A percentile compares a stretch with the other conserved stretches of the same genome.
Evolutionary conservation across 1,140 invertebrate species (phyloP).

Genomic region (Metopolophium dirhodum): DNA sequence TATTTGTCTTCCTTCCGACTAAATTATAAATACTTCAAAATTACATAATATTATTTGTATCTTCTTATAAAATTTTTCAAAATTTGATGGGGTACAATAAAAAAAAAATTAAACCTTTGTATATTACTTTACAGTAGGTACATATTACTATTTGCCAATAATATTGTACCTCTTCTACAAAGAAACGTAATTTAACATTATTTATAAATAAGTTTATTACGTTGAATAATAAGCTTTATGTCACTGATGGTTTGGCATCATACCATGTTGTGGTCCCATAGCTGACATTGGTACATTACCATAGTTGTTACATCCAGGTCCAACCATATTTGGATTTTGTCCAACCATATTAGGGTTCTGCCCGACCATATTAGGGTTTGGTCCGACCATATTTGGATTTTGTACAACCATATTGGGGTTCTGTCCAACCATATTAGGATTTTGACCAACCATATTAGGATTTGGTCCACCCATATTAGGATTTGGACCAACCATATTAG

Average conservation of each 20-base stretch:
- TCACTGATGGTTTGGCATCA: slow-evolving; percentile 52
- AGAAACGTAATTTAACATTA: neutral
- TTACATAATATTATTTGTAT: neutral
- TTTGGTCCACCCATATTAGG: slow-evolving; percentile 32
- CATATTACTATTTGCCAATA: neutral
- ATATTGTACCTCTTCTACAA: neutral
- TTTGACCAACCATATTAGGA: slow-evolving; percentile 43
- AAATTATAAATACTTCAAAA: neutral
- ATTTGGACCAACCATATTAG: slow-evolving; percentile 45
- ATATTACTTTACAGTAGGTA: neutral
- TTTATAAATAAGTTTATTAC: neutral
- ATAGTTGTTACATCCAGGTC: slow-evolving; percentile 50
- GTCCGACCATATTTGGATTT: slow-evolving; percentile 42
- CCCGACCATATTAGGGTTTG: slow-evolving; percentile 35
- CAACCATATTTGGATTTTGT: slow-evolving; percentile 45
- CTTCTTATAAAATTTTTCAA: neutral
- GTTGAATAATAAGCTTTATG: slow-evolving; percentile 43
- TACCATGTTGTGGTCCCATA: slow-evolving; percentile 53
- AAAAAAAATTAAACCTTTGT: neutral
- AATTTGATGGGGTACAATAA: neutral
- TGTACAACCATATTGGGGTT: slow-evolving; percentile 37
- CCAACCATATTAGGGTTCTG: slow-evolving; percentile 42
- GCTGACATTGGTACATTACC: slow-evolving; percentile 49
- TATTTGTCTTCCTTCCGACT: neutral
- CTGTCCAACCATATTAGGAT: slow-evolving; percentile 34